These are phyloP conservation scores for Piscicola geometra DNA, from an alignment of 2,888 invertebrate species.

Conservation along the genomic window DNA sequence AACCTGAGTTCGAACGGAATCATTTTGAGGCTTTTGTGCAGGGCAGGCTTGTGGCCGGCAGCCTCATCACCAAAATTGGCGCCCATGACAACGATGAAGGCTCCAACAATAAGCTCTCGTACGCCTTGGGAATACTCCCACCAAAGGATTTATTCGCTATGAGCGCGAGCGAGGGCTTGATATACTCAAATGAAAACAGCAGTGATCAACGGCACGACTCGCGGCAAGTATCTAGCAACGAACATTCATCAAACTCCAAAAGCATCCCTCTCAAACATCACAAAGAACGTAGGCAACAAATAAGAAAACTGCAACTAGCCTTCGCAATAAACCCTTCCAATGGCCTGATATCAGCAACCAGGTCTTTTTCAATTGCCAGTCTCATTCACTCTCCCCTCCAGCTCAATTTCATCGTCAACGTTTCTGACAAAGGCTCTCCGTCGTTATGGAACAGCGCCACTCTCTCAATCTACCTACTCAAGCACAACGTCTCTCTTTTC, in stretches of 20 bases:
- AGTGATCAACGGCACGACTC: not conserved
- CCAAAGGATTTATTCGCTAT: not conserved
- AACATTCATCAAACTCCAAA: not conserved
- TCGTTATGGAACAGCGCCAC: not conserved
- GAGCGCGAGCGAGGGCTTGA: not conserved
- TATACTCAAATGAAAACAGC: not conserved
- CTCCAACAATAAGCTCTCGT: constrained; percentile 80
- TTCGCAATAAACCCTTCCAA: constrained; percentile 9
- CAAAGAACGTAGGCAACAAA: not conserved
- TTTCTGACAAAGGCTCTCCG: constrained; percentile 4
- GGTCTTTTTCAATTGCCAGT: not conserved
- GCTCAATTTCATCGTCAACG: constrained; percentile 9
- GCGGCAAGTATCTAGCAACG: not conserved
- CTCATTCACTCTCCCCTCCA: not conserved
- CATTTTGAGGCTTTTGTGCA: constrained; percentile 73
- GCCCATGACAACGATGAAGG: constrained; percentile 87
- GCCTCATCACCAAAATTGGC: constrained; percentile 62
- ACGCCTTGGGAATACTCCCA: constrained; percentile 60
- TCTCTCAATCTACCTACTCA: constrained; percentile 1
- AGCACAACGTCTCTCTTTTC: not conserved
- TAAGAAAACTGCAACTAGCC: not conserved
- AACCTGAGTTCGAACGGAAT: constrained; percentile 83
- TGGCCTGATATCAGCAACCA: not conserved
- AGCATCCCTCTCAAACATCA: not conserved
- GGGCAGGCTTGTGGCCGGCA: constrained; percentile 76